Evolutionary conservation across 2,113 vertebrate genomes (phyloP), one percentile per base, ranked within the genome.

Genomic region (Cavia porcellus): DNA sequence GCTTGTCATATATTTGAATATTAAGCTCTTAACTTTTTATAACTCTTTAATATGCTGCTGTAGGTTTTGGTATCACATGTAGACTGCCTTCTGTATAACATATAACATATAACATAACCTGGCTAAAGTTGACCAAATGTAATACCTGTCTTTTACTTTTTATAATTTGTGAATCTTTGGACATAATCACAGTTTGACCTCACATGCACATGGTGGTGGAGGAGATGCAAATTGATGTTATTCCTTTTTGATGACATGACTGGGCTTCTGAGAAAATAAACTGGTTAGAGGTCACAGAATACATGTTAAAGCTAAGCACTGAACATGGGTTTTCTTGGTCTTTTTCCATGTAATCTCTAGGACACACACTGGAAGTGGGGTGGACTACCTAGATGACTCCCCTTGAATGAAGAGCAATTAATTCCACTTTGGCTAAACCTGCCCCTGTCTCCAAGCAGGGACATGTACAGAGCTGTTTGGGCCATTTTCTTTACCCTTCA

Each of bases 1-100:
- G 5, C 64, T 96, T 89, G 32, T 7, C 82, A 74, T 79, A 52
- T 72, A 25, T 50, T 42, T 90, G 68, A 47, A 38, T 47, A 70
- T 86, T 30, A 92, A 72, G 81, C 93, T 95, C n/a, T 11, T 93
- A 81, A 17, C 87, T 94, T 86, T 95, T 75, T 25, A 86, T 4
- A 85, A 77, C 19, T 95, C 72, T 95, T 32, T 92, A 28, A 38
- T 86, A 45, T 52, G 57, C 20, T 87, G 28, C 20, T 72, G 93
- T 80, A 94, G 80, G 19, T 52, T 93, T 89, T 86, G 57, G 1
- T 74, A 19, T 81, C 38, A 92, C 84, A 89, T 62, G 64, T 3
- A 94, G 85, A 77, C 47, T 92, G 79, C 19, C 15, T 87, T 95
- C 86, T 55, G n/a, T 70, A 42, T 45, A 38, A 80, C 4, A 10